Conservation (phyloP, 2,797 vertebrate species). For the Basileuterus tristriatus region DNA sequence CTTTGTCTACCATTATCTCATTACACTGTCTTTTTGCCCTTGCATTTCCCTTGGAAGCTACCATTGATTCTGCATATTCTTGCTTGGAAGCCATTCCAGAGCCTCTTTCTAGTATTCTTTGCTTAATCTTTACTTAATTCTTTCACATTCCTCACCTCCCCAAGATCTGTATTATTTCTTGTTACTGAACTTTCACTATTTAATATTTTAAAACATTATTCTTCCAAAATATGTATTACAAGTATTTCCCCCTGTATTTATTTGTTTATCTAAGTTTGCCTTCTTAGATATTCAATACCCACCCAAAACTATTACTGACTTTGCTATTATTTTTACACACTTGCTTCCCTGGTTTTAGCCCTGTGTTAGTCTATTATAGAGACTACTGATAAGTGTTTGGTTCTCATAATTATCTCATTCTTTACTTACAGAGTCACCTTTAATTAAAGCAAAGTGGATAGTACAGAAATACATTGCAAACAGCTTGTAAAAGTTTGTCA, state of each 20-base stretch:
- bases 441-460: not conserved
- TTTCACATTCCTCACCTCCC: not conserved
- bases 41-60: not conserved
- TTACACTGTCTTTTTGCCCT: not conserved
- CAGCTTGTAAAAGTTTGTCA: not conserved
- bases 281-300: not conserved
- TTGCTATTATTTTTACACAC: not conserved
- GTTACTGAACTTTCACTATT: not conserved
- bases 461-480: not conserved
- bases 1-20: not conserved
- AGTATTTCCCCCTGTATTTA: not conserved
- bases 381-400: rapidly evolving
- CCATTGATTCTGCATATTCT: not conserved
- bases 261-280: not conserved
- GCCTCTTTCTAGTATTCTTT: not conserved
- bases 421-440: not conserved
- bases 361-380: not conserved
- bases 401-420: not conserved
- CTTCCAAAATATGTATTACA: not conserved
- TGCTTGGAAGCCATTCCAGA: not conserved
- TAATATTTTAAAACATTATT: not conserved
- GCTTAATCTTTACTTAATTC: not conserved
- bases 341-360: not conserved
- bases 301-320: not conserved
- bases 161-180: not conserved